phyloP scores from a whole-genome alignment of 2,888 invertebrate species.

The Resseliella maxima region DNA sequence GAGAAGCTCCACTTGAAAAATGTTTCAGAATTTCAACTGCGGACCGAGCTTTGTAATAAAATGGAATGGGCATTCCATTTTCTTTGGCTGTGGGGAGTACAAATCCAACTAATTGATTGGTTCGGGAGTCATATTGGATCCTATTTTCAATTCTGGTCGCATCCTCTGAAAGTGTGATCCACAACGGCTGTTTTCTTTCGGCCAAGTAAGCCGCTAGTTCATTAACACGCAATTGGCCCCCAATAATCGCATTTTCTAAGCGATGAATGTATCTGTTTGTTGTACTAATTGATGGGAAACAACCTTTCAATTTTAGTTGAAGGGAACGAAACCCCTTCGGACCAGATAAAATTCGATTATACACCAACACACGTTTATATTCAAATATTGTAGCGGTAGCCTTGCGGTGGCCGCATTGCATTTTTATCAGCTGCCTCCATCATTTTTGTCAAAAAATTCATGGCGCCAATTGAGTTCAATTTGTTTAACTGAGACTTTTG shows the following conservation, averaged over 20 bases:
- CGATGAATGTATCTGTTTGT: background rate
- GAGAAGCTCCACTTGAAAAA: background rate
- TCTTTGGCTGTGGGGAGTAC: background rate
- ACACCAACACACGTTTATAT: background rate
- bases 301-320: background rate
- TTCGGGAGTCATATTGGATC: background rate
- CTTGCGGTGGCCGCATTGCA: background rate
- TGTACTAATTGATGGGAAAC: background rate
- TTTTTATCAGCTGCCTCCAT: background rate
- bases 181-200: background rate
- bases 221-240: background rate
- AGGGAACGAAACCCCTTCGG: background rate
- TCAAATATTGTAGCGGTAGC: background rate
- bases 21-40: background rate
- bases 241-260: background rate
- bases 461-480: background rate
- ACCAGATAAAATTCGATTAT: background rate
- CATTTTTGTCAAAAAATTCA: background rate
- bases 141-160: background rate
- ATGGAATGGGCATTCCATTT: background rate
- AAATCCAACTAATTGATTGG: background rate
- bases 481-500: background rate
- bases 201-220: background rate
- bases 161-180: background rate
- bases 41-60: background rate